These are phyloP conservation scores for Tachysurus fulvidraco DNA, from an alignment of 2,113 vertebrate genomes.

Conservation along the genomic window DNA sequence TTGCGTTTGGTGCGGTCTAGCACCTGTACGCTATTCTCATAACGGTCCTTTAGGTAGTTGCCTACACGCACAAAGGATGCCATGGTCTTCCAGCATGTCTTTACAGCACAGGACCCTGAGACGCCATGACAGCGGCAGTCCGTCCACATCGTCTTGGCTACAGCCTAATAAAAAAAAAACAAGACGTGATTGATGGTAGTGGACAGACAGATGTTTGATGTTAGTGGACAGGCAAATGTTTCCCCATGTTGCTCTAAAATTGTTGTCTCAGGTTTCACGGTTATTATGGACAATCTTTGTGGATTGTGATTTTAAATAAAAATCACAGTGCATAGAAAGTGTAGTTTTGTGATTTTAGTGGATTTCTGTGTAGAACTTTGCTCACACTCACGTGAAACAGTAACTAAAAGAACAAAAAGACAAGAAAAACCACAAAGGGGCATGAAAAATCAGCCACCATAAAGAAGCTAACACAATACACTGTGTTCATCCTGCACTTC, in stretches of 20 bases:
- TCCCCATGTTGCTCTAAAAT: neutral
- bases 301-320: neutral
- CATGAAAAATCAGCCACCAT: conserved; percentile 3
- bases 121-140: conserved; percentile 96
- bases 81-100: conserved; percentile 96
- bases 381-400: neutral
- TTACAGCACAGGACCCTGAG: conserved; percentile 96
- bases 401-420: neutral
- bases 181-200: neutral
- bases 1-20: conserved; percentile 80
- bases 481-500: conserved; percentile 10
- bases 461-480: conserved; percentile 18
- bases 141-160: conserved; percentile 86
- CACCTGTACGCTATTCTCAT: conserved; percentile 89
- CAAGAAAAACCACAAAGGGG: neutral
- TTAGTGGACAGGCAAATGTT: neutral
- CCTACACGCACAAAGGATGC: conserved; percentile 88
- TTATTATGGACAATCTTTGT: neutral
- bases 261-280: neutral
- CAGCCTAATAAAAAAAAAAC: conserved; percentile 76
- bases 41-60: conserved; percentile 86
- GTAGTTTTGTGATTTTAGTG: neutral
- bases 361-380: neutral
- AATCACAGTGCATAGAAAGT: neutral
- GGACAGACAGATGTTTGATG: neutral